These are phyloP conservation scores for Anorthoa munda DNA, from an alignment of 2,888 invertebrate species.

Conservation along the genomic window DNA sequence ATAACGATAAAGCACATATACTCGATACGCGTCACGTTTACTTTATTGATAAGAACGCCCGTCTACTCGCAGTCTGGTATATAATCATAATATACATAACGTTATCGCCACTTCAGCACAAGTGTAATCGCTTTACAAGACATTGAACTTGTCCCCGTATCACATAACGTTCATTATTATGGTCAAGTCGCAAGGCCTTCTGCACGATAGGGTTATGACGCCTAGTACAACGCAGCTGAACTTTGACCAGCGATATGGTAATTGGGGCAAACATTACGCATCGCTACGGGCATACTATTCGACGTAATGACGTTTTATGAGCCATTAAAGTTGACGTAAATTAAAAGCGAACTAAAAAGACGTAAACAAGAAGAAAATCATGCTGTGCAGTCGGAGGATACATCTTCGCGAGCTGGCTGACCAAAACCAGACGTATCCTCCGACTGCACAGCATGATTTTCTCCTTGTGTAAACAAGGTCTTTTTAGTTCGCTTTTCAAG, in stretches of 20 bases:
- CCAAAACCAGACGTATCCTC: no score
- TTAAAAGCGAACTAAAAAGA: no score
- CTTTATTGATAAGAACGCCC: conserved; percentile 7
- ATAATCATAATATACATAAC: not conserved
- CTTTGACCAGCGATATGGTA: conserved; percentile 1
- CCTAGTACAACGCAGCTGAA: not conserved
- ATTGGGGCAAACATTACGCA: not conserved
- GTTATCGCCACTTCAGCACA: conserved; percentile 1
- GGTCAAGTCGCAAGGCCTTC: conserved; percentile 2
- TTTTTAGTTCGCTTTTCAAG: no score
- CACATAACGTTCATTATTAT: not conserved
- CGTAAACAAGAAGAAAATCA: no score
- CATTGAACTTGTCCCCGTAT: conserved; percentile 9
- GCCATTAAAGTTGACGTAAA: not conserved
- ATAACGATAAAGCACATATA: conserved; percentile 8
- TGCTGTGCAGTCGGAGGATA: no score
- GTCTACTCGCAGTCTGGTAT: conserved; percentile 36
- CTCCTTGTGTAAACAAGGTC: no score
- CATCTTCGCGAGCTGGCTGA: no score
- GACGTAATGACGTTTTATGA: conserved; percentile 4
- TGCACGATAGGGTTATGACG: not conserved
- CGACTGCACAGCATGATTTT: no score
- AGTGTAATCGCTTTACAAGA: conserved; percentile 16
- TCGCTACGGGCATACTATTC: not conserved
- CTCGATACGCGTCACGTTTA: not conserved